Base-by-base conservation (phyloP, 1,140 invertebrate genomes). In the Tetramorium alpestre region DNA sequence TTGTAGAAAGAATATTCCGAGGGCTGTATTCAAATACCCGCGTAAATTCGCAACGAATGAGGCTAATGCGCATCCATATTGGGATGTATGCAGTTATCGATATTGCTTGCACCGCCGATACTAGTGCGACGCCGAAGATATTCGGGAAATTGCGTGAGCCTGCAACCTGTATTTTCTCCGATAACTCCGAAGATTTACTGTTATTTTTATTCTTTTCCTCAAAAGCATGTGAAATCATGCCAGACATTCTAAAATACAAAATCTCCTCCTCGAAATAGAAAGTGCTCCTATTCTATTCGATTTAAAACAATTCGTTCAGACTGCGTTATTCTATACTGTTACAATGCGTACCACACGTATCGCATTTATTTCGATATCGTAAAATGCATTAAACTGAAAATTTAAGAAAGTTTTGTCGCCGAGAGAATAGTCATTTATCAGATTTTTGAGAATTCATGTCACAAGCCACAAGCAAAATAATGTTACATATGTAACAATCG, bases 91-190 rank as follows among this genome's bases (percentile, higher is more conserved):
- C 47, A 80, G 62, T 80, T 80, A 69, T 69, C 64, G 64, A 70
- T 81, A 81, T 81, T 44, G 75, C 75, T 49, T 16, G 77, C 16
- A 3, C 10, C 33, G 47, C 8, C 49, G 62, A 54, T 47, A 60
- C 22, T n/a, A 10, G 38, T 56, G 64, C 78, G 64, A 69, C 38
- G 51, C 25, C 64, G 65, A 81, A 70, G 65, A 70, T 81, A 38
- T 81, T 70, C 78, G 38, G 78, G 49, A 81, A 81, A 81, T 81
- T 81, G 78, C 78, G 49, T 67, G 28, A 67, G 22, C 25, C 10
- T 25, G 47, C 47, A 13, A 41, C 22, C 49, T 70, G 64, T 58
- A 80, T 70, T 81, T 41, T 28, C 44, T 54, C 44, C 51, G 65
- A 81, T 81, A 81, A 58, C 49, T 33, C 38, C 38, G 65, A 38